These are phyloP conservation scores for Perodicticus potto DNA, from an alignment of 2,797 vertebrate genomes.

Conservation along the genomic window DNA sequence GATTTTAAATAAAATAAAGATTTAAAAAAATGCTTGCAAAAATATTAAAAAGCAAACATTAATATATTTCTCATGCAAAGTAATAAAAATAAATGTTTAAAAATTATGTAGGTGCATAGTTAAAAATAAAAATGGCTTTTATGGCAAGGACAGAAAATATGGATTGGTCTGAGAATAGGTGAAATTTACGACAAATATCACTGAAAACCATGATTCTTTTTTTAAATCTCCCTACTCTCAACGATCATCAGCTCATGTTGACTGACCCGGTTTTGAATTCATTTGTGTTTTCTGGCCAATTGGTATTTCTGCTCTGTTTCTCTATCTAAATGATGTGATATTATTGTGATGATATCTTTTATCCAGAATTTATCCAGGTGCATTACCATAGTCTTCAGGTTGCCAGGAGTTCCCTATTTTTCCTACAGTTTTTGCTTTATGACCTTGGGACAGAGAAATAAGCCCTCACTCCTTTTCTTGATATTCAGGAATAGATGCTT, in stretches of 20 bases:
- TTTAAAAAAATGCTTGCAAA: background rate
- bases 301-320: background rate
- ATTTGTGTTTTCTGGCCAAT: background rate
- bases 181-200: background rate
- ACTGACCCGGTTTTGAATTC: background rate
- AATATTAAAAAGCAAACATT: conserved; percentile 56
- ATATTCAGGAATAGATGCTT: background rate
- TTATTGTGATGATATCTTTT: background rate
- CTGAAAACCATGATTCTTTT: background rate
- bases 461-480: background rate
- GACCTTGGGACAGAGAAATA: background rate
- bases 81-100: conserved; percentile 32
- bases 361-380: background rate
- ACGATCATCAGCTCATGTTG: background rate
- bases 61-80: conserved; percentile 44
- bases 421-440: conserved; percentile 21
- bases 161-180: background rate
- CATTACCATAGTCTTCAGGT: background rate
- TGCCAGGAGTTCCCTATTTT: background rate
- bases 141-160: background rate
- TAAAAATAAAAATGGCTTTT: conserved; percentile 17
- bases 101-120: conserved; percentile 24
- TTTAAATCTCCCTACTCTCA: background rate
- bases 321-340: background rate
- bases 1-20: too few relatives aligned